Evolutionary conservation across 2,113 vertebrate genomes (phyloP).

Genomic region (Tachycineta bicolor): DNA sequence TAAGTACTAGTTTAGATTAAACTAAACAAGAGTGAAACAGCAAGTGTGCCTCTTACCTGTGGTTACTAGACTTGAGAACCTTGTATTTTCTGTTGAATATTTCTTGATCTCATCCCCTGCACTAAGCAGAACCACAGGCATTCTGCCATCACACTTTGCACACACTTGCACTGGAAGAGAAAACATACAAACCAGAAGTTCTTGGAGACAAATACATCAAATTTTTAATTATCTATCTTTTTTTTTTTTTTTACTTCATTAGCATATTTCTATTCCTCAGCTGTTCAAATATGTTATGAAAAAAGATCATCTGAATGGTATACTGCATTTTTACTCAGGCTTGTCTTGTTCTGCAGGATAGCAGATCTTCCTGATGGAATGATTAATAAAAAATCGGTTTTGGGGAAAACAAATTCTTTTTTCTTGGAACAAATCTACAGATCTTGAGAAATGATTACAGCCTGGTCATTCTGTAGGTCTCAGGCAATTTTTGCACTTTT

Average conservation of each 20-base stretch:
- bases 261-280: neutral
- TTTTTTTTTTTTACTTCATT: neutral
- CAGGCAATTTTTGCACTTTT: constrained; percentile 1
- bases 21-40: neutral
- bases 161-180: neutral
- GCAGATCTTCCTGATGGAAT: neutral
- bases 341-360: neutral
- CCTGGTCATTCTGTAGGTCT: neutral
- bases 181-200: neutral
- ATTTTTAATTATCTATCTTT: neutral
- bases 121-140: neutral
- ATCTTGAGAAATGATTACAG: neutral
- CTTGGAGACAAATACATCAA: neutral
- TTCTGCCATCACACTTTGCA: neutral
- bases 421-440: neutral
- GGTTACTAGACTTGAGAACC: neutral
- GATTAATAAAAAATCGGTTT: neutral
- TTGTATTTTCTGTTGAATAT: neutral
- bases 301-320: neutral
- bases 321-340: neutral
- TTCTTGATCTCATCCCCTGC: neutral
- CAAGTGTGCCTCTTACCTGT: neutral
- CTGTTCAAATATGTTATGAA: neutral
- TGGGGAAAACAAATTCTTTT: neutral
- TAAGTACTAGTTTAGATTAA: neutral